Evolutionary conservation across 2,113 vertebrate genomes (phyloP), one percentile per base, ranked within the genome.

Genomic region (Ceyx margarethae): DNA sequence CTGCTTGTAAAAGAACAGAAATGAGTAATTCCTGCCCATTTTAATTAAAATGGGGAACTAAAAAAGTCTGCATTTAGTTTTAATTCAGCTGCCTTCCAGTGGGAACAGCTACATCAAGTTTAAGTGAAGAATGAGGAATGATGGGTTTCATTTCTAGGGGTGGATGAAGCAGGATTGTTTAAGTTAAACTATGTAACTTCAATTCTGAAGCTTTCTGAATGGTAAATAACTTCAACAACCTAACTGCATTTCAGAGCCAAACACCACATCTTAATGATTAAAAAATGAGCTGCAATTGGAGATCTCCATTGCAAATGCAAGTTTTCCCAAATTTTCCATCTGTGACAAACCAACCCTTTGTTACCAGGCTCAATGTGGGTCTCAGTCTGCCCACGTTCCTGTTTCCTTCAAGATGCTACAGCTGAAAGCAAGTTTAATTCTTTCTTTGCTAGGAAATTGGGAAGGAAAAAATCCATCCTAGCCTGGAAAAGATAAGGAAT

Each of bases 131-230:
- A 20, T 16, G 21, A 13, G 37, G 29, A 48, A 31, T 5, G 26
- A 16, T 7, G 16, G 11, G 10, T 11, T 10, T 13, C 5, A 69
- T 10, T 21, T 57, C n/a, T 76, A 25, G 5, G 0, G 20, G 1
- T 11, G 29, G 2, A 23, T 9, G 8, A 37, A 23, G 58, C 45
- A 19, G 56, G 8, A 10, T 8, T 53, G 51, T 56, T 40, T 18
- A 31, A 81, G 6, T 15, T 12, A 58, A 4, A 7, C 4, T 17
- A 4, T 31, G 83, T 10, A 25, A 53, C 40, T 26, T 60, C 25
- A 5, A 2, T 48, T 76, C 25, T 42, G 31, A 43, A 50, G 13
- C 10, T 23, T 75, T 71, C 62, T 54, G 67, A 15, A 19, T 35
- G 31, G 21, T 18, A 6, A 51, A 40, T 31, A 73, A 43, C 7